Evolutionary conservation across 2,113 vertebrate species (phyloP), one percentile per base, ranked within the genome.

Genomic region (Cebidichthys violaceus): DNA sequence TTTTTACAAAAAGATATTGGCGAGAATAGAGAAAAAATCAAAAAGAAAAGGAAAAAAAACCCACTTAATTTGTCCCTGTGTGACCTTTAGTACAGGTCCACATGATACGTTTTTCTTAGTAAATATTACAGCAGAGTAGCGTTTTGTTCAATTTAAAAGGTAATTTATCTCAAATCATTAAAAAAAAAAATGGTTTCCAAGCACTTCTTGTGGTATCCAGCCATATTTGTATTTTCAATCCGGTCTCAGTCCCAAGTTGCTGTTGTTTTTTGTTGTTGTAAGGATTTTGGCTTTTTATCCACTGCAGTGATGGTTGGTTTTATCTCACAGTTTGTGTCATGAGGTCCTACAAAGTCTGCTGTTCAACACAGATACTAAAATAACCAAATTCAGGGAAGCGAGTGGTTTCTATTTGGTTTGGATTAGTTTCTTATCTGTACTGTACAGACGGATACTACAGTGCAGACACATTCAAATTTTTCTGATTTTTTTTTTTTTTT

Each of bases 371-470:
- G 87, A 89, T 81, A 84, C 83, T 45, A 82, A 84, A 82, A 65
- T 60, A 83, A 85, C 83, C 76, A 83, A 65, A 90, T 69, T 81
- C 77, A 52, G 66, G 54, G 54, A 69, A 55, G 64, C 73, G 22
- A 70, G 61, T 60, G 81, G 75, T 54, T 87, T 89, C 61, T 43
- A 31, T 84, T 87, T 72, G 64, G 70, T 80, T 77, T 70, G 88
- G 87, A 90, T 91, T 89, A 86, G 80, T 86, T 89, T 64, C 88
- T 91, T 93, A 92, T 93, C 92, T 76, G 67, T 75, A 79, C 75
- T 71, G 62, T 88, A 86, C 92, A 91, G 87, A 86, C 11, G 84
- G 74, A 78, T 65, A 80, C 86, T 37, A 85, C 82, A 80, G 69
- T 64, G 81, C 77, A 79, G 72, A 85, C 76, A 72, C 81, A 77